Conservation (phyloP, 2,888 invertebrate genomes). For the Augiades crinisus region DNA sequence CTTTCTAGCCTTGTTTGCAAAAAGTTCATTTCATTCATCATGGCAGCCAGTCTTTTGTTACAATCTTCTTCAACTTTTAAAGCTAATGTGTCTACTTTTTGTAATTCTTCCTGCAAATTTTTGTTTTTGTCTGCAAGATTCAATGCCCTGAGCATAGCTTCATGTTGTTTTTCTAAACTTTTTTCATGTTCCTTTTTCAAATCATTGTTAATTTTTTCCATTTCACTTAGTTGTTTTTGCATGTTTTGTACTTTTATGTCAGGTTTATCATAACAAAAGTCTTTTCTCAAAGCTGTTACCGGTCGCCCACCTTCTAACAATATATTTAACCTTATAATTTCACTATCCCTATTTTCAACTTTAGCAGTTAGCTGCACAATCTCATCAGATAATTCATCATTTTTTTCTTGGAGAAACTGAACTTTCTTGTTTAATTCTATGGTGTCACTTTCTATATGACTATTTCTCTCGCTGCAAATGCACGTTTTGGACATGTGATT, state of each 20-base stretch:
- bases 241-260: slow-evolving; percentile 80
- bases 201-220: slow-evolving; percentile 80
- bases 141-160: slow-evolving; percentile 89
- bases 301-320: slow-evolving; percentile 88
- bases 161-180: slow-evolving; percentile 86
- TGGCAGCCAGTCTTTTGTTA: slow-evolving; percentile 84
- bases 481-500: slow-evolving; percentile 45
- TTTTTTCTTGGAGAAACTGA: slow-evolving; percentile 65
- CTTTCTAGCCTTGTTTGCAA: slow-evolving; percentile 80
- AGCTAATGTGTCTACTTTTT: slow-evolving; percentile 87
- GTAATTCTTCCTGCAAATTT: slow-evolving; percentile 85
- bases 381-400: slow-evolving; percentile 61
- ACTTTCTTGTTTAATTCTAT: slow-evolving; percentile 68
- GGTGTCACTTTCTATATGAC: slow-evolving; percentile 65
- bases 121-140: slow-evolving; percentile 88
- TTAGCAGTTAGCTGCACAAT: slow-evolving; percentile 60
- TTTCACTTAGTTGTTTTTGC: slow-evolving; percentile 80
- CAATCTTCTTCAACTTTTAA: slow-evolving; percentile 89
- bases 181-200: slow-evolving; percentile 75
- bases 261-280: slow-evolving; percentile 83
- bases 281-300: slow-evolving; percentile 81
- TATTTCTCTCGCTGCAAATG: slow-evolving; percentile 48
- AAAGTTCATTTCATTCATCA: slow-evolving; percentile 81
- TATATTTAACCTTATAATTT: slow-evolving; percentile 85
- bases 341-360: slow-evolving; percentile 83